phyloP scores from a whole-genome alignment of 2,888 invertebrate genomes.

The Tachina grossa region DNA sequence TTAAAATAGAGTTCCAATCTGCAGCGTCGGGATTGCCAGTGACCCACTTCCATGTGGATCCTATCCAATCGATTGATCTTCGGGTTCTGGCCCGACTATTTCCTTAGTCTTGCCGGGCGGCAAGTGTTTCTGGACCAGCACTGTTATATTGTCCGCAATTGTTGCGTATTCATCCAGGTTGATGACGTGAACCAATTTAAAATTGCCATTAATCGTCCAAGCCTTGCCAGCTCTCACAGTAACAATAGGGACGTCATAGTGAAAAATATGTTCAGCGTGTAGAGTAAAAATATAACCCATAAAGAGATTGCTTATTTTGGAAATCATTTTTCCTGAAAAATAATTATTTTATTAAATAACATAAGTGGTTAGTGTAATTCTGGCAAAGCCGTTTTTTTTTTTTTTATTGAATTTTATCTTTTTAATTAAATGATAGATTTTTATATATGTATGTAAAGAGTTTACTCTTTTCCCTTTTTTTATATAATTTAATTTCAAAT shows the following conservation, averaged over 20 bases:
- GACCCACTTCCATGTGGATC: slow-evolving; percentile 1
- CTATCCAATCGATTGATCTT: slow-evolving; percentile 24
- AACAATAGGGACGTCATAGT: slow-evolving; percentile 9
- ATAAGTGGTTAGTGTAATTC: no score
- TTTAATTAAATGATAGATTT: no score
- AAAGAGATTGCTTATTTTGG: no score
- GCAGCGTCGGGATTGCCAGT: slow-evolving; percentile 25
- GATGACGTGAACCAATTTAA: slow-evolving; percentile 25
- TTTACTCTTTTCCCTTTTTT: no score
- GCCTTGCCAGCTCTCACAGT: slow-evolving; percentile 7
- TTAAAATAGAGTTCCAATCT: slow-evolving; percentile 13
- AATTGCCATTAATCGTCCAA: background rate
- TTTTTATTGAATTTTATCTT: no score
- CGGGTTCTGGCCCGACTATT: background rate
- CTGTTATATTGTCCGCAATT: slow-evolving; percentile 6
- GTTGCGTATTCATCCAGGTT: slow-evolving; percentile 7
- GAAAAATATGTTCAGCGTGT: background rate
- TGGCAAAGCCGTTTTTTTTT: no score
- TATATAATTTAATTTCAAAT: no score
- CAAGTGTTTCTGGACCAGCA: slow-evolving; percentile 50
- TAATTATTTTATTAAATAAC: no score
- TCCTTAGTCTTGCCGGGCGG: slow-evolving; percentile 5
- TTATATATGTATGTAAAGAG: no score
- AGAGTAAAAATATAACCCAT: no score
- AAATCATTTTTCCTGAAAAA: no score